phyloP scores from a whole-genome alignment of 1,140 invertebrate genomes.

The Drosophila ironensis region DNA sequence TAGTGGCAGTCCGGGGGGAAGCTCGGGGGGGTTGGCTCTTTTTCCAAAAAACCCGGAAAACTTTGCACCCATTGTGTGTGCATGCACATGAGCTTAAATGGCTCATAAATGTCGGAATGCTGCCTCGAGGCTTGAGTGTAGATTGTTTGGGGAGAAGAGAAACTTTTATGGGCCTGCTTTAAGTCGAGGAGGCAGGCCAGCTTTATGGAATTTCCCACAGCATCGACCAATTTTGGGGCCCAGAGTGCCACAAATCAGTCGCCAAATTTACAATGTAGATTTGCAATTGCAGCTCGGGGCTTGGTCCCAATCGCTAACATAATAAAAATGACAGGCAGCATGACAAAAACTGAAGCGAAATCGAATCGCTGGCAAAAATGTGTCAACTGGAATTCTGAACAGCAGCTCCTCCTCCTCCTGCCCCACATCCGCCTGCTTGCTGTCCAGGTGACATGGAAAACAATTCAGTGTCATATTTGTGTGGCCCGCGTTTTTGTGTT shows the following conservation, averaged over 20 bases:
- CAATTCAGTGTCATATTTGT: conserved; percentile 76
- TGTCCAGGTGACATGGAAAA: conserved; percentile 51
- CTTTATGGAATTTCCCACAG: conserved; percentile 25
- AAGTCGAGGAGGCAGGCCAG: not conserved
- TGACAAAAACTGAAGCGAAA: conserved; percentile 29
- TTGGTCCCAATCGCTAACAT: conserved; percentile 29
- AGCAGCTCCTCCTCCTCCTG: conserved; percentile 11
- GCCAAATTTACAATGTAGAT: conserved; percentile 61
- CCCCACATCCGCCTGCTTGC: conserved; percentile 14
- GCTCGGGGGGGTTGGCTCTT: no score
- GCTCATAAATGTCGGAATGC: conserved; percentile 52
- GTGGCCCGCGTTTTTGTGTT: conserved; percentile 45
- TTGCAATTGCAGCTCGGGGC: conserved; percentile 30
- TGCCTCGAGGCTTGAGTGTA: not conserved
- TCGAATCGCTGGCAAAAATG: conserved; percentile 52
- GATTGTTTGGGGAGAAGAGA: no score
- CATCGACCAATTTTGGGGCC: conserved; percentile 40
- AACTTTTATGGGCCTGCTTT: conserved; percentile 38
- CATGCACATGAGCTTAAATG: not conserved
- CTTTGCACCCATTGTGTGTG: conserved; percentile 2
- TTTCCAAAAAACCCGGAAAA: no score
- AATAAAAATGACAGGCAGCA: conserved; percentile 35
- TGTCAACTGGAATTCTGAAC: conserved; percentile 72
- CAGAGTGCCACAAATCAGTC: conserved; percentile 54
- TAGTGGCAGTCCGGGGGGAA: no score